Percentiles rank a stretch among this genome's conserved stretches.
These are phyloP conservation scores for Drosophila ambigua DNA, from an alignment of 1,140 invertebrate species.

Conservation along the genomic window DNA sequence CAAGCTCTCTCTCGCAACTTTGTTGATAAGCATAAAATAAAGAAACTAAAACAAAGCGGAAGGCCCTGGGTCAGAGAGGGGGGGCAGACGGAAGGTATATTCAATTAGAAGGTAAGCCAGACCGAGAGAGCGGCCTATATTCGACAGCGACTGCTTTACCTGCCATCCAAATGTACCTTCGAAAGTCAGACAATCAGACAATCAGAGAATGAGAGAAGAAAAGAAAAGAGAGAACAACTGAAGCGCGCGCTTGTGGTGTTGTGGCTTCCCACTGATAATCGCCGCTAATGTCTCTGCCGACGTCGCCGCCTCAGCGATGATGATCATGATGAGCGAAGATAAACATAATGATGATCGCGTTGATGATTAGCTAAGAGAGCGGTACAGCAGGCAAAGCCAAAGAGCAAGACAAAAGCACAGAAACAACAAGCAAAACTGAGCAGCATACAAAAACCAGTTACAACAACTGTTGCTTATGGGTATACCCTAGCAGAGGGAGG, in stretches of 20 bases:
- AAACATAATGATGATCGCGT: constrained; percentile 31
- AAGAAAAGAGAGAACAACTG: constrained; percentile 30
- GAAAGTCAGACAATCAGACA: too few relatives aligned
- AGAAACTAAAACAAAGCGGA: constrained; percentile 12
- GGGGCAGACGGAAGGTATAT: constrained; percentile 3
- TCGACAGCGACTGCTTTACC: too few relatives aligned
- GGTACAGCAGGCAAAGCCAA: constrained; percentile 1
- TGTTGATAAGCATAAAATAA: constrained; percentile 71
- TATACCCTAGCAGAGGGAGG: too few relatives aligned
- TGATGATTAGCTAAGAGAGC: constrained; percentile 44
- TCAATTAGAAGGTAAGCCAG: too few relatives aligned
- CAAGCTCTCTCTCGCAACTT: constrained; percentile 54
- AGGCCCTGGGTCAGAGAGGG: constrained; percentile 8
- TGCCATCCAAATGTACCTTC: too few relatives aligned
- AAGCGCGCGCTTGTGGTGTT: constrained; percentile 43
- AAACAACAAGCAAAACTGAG: constrained; percentile 35
- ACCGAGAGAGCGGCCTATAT: too few relatives aligned
- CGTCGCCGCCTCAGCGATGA: constrained; percentile 7
- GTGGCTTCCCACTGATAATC: constrained; percentile 56
- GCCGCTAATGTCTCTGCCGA: constrained; percentile 56
- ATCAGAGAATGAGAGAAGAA: not conserved
- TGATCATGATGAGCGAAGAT: constrained; percentile 29
- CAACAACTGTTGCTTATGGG: constrained; percentile 62
- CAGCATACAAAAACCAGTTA: constrained; percentile 63
- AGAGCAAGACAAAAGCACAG: constrained; percentile 15